A percentile compares a stretch with the other conserved stretches of the same genome.
phyloP scores from a whole-genome alignment of 2,113 vertebrate species.

The Prolemur simus region DNA sequence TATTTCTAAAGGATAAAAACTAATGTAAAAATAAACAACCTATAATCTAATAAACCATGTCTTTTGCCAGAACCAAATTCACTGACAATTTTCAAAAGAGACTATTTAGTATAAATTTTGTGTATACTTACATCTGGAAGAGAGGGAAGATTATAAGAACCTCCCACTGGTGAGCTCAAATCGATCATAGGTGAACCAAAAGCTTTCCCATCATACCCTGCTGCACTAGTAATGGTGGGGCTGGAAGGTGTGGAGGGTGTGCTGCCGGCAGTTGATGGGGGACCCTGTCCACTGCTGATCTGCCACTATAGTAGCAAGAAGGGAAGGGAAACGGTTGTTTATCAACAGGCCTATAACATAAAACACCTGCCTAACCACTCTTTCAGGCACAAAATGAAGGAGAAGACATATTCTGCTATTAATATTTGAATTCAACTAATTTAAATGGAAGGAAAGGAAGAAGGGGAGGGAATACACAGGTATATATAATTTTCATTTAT shows the following conservation, averaged over 20 bases:
- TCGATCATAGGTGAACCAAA: slow-evolving; percentile 83
- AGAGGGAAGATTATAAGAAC: slow-evolving; percentile 86
- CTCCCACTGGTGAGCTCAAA: slow-evolving; percentile 83
- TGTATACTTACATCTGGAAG: slow-evolving; percentile 87
- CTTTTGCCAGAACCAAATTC: slow-evolving; percentile 27
- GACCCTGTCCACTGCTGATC: slow-evolving; percentile 82
- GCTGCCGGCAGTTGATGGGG: slow-evolving; percentile 79
- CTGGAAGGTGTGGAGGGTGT: slow-evolving; percentile 85
- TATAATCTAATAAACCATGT: neutral
- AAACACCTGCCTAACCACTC: neutral
- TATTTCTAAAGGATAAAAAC: neutral
- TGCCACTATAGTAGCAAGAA: slow-evolving; percentile 82
- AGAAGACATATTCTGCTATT: neutral
- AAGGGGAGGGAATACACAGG: neutral
- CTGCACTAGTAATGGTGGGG: slow-evolving; percentile 85
- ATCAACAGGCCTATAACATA: neutral
- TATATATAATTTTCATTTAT: neutral
- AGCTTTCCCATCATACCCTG: slow-evolving; percentile 82
- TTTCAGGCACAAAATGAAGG: neutral
- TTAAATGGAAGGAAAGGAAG: neutral
- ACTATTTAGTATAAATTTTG: neutral
- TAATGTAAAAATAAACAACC: neutral
- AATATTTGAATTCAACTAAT: neutral
- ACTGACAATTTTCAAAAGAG: neutral
- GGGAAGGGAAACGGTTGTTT: neutral